These are phyloP conservation scores for Nibea albiflora DNA, from an alignment of 2,113 vertebrate species.

Conservation along the genomic window DNA sequence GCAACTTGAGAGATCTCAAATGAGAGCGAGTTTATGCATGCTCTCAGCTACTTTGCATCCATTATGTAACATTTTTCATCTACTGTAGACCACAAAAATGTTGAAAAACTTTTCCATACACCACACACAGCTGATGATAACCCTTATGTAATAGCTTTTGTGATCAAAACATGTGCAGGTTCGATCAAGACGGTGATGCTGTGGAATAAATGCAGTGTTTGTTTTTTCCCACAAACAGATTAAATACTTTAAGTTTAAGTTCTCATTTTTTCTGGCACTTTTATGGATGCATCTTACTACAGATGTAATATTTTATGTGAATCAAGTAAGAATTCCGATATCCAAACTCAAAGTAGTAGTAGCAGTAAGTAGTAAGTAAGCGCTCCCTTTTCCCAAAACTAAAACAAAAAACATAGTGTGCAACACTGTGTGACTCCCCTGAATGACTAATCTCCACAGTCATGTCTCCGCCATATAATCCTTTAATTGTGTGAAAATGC, in stretches of 20 bases:
- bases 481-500: slow-evolving; percentile 12
- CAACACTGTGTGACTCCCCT: background rate
- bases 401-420: background rate
- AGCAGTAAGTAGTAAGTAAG: background rate
- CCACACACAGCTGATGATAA: background rate
- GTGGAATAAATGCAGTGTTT: too few relatives aligned
- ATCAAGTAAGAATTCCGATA: background rate
- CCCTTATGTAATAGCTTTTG: too few relatives aligned
- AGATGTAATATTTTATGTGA: too few relatives aligned
- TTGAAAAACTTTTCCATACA: background rate
- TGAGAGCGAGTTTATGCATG: background rate
- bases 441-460: background rate
- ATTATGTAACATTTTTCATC: background rate
- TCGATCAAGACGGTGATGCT: background rate
- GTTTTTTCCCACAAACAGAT: background rate
- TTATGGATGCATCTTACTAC: background rate
- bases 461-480: background rate
- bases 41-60: background rate
- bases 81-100: background rate
- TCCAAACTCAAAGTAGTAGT: background rate
- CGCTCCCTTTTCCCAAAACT: background rate
- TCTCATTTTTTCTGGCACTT: background rate
- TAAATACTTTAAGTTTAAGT: too few relatives aligned
- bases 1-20: background rate
- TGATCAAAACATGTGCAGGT: background rate